These are phyloP conservation scores for Falco columbarius DNA, from an alignment of 2,797 vertebrate genomes.

Conservation along the genomic window DNA sequence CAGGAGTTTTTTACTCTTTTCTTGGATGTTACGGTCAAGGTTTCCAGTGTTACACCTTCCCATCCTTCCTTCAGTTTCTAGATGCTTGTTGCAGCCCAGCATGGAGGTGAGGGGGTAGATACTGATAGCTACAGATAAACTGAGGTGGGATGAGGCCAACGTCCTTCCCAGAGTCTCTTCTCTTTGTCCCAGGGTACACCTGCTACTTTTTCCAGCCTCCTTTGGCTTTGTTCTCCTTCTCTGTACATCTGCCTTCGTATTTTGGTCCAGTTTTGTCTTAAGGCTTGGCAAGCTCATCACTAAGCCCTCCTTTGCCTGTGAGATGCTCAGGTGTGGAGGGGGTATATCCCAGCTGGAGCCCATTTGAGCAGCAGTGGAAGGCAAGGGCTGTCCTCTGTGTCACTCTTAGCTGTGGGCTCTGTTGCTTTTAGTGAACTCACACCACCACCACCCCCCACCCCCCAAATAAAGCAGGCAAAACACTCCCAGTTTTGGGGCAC, in stretches of 20 bases:
- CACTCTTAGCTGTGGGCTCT: rapidly evolving
- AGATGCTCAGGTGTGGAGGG: background rate
- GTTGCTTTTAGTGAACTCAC: background rate
- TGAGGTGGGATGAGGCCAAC: background rate
- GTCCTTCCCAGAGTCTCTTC: background rate
- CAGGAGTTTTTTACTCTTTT: background rate
- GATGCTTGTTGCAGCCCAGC: background rate
- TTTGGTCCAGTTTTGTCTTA: background rate
- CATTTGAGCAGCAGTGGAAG: rapidly evolving
- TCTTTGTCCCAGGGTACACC: background rate
- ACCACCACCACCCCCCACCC: too few relatives aligned
- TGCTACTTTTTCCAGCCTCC: background rate
- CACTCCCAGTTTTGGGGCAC: background rate
- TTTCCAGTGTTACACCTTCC: background rate
- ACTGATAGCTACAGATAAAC: background rate
- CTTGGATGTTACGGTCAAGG: background rate
- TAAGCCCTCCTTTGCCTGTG: rapidly evolving
- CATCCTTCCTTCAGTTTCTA: background rate
- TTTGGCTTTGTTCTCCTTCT: background rate
- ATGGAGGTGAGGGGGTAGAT: background rate
- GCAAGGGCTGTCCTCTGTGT: rapidly evolving
- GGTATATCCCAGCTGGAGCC: background rate
- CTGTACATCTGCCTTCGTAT: rapidly evolving
- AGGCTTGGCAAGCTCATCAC: background rate
- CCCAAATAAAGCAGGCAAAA: background rate